A percentile compares a stretch with the other conserved stretches of the same genome.
These are phyloP conservation scores for Melanogrammus aeglefinus DNA, from an alignment of 2,797 vertebrate species.

Conservation along the genomic window DNA sequence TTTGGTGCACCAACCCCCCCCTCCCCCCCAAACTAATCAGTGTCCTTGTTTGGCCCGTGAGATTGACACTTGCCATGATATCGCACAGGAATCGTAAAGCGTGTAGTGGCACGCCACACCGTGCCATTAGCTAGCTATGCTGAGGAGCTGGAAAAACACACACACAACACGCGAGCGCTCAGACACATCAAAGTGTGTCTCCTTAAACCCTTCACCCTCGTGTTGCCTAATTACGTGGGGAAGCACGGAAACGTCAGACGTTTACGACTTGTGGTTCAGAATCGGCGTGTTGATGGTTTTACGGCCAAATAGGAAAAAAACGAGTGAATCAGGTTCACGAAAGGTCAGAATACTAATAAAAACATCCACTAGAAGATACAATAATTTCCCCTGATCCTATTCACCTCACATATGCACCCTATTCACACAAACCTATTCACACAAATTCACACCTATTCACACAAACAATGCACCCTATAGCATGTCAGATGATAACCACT, in stretches of 20 bases:
- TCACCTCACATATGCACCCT: neutral
- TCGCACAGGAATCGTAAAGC: conserved; percentile 42
- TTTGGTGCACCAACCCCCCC: too few species aligned
- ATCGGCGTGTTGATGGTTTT: neutral
- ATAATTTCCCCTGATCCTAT: neutral
- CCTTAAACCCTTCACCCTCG: conserved; percentile 18
- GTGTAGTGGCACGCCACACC: conserved; percentile 56
- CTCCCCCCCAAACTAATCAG: neutral
- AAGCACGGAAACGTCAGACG: too few species aligned
- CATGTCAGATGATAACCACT: neutral
- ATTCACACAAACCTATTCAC: too few species aligned
- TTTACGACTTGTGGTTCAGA: neutral
- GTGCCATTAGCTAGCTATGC: conserved; percentile 61
- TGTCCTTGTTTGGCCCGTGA: conserved; percentile 19
- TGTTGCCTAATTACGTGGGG: neutral
- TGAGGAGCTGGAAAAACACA: conserved; percentile 50
- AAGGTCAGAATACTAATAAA: neutral
- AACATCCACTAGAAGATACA: too few species aligned
- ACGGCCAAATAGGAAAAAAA: neutral
- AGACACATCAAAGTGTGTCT: conserved; percentile 32
- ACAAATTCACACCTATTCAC: too few species aligned
- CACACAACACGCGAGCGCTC: conserved; percentile 18
- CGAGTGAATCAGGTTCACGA: neutral
- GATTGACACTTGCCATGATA: conserved; percentile 12
- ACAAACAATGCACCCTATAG: neutral